phyloP scores from a whole-genome alignment of 2,888 invertebrate species.

The Campaea margaritaria region DNA sequence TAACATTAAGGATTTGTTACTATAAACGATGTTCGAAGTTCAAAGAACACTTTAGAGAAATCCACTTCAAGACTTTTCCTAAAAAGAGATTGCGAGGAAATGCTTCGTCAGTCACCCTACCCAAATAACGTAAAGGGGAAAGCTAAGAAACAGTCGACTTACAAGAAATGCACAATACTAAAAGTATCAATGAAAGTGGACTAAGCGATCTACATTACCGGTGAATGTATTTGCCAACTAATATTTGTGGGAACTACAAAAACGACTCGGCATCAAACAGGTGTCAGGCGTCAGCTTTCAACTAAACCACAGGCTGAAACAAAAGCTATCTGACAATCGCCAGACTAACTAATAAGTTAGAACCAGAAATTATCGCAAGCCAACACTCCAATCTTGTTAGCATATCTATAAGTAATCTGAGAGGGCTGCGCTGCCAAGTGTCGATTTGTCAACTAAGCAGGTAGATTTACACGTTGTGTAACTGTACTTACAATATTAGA shows the following conservation, averaged over 20 bases:
- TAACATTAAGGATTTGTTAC: too few relatives aligned
- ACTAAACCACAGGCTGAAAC: conserved; percentile 17
- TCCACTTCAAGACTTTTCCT: too few relatives aligned
- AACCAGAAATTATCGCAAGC: conserved; percentile 35
- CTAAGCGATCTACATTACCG: too few relatives aligned
- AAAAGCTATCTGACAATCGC: conserved; percentile 16
- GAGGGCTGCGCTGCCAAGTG: conserved; percentile 42
- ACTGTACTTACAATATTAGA: conserved; percentile 37
- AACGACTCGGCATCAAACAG: conserved; percentile 4
- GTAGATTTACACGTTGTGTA: conserved; percentile 34
- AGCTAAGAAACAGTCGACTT: too few relatives aligned
- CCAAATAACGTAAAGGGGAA: too few relatives aligned
- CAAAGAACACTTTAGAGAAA: too few relatives aligned
- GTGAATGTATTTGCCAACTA: background rate
- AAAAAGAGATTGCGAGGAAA: too few relatives aligned
- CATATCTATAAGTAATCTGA: conserved; percentile 52
- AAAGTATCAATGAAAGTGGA: too few relatives aligned
- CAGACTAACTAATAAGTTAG: conserved; percentile 13
- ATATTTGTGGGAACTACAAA: conserved; percentile 7
- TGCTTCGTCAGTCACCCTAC: too few relatives aligned
- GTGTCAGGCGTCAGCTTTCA: conserved; percentile 14
- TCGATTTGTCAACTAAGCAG: conserved; percentile 56
- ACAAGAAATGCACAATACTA: too few relatives aligned
- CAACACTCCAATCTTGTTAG: conserved; percentile 43
- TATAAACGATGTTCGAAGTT: too few relatives aligned